phyloP scores from a whole-genome alignment of 35 echinoderm and acorn worm species.

The Ophioderma brevispina region DNA sequence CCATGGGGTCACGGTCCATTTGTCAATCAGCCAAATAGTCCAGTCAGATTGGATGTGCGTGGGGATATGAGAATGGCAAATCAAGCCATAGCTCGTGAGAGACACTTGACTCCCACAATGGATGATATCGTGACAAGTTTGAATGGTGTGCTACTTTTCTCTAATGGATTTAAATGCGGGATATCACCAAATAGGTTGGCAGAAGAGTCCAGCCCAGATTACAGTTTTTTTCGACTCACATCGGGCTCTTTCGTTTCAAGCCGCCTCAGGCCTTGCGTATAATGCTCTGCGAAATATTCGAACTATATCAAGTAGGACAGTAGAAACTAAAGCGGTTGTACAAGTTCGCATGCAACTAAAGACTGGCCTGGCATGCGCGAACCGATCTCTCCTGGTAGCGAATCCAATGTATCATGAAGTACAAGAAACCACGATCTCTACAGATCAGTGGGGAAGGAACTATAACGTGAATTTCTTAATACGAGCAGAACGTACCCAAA shows the following conservation, averaged over 20 bases:
- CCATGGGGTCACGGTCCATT: constrained; percentile 62
- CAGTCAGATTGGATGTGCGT: constrained; percentile 26
- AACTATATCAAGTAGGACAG: too few species aligned
- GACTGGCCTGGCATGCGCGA: too few species aligned
- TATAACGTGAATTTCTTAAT: too few species aligned
- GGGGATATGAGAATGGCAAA: constrained; percentile 29
- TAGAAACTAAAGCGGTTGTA: too few species aligned
- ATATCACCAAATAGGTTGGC: constrained; percentile 44
- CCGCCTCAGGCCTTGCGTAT: too few species aligned
- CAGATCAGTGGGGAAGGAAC: too few species aligned
- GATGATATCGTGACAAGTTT: constrained; percentile 38
- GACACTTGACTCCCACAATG: constrained; percentile 49
- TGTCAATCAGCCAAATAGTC: constrained; percentile 26
- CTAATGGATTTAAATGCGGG: constrained; percentile 50
- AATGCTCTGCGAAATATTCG: too few species aligned
- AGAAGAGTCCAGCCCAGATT: not conserved
- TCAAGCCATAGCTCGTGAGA: constrained; percentile 15
- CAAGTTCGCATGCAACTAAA: too few species aligned
- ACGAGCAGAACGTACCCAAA: too few species aligned
- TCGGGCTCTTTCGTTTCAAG: constrained; percentile 51
- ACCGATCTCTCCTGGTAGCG: too few species aligned
- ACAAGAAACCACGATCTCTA: too few species aligned
- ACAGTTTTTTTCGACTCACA: constrained; percentile 52
- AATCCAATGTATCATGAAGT: too few species aligned
- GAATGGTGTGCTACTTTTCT: constrained; percentile 37